Evolutionary conservation across 2,113 vertebrate genomes (phyloP), one percentile per base, ranked within the genome.

Genomic region (Brachyhypopomus gauderio): DNA sequence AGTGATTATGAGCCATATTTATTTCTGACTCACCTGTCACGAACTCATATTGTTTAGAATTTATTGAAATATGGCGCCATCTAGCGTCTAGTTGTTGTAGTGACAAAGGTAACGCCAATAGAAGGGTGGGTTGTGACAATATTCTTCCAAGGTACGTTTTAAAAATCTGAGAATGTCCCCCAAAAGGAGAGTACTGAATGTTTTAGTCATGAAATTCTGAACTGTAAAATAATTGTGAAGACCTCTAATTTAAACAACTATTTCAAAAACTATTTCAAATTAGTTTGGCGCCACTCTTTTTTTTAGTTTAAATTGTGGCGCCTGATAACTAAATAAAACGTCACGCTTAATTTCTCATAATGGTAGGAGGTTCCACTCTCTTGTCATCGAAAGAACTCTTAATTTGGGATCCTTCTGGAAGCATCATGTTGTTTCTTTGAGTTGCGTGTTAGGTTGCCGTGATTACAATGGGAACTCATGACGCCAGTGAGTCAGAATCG

Each of bases 401-500:
- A 52, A 52, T 52, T 52, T 52, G 45, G 5, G 0, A 52, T 52
- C 9, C 0, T 58, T 59, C 55, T 38, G 62, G 73, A 75, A 62
- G 9, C 34, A 3, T 62, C 73, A n/a, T 14, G 58, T 22, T 4
- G 34, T 41, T 75, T 75, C 73, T 74, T 38, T n/a, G 20, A 52
- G 9, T 52, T 52, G 25, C 19, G 25, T 48, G 19, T 72, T 70
- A 17, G 1, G 20, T 41, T 66, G 48, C 63, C 11, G n/a, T 19
- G 36, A 45, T 83, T 72, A 64, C 56, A 58, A 77, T 58, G 34
- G 4, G 8, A 8, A 55, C 86, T 81, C 70, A 67, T 77, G 82
- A 78, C 19, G 16, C 23, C 55, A 17, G 30, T 90, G 89, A 91
- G n/a, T 92, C 88, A 90, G 25, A 3, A 27, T 87, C 89, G 89